Evolutionary conservation across 2,113 vertebrate genomes (phyloP).

Genomic region (Arvicanthis niloticus): DNA sequence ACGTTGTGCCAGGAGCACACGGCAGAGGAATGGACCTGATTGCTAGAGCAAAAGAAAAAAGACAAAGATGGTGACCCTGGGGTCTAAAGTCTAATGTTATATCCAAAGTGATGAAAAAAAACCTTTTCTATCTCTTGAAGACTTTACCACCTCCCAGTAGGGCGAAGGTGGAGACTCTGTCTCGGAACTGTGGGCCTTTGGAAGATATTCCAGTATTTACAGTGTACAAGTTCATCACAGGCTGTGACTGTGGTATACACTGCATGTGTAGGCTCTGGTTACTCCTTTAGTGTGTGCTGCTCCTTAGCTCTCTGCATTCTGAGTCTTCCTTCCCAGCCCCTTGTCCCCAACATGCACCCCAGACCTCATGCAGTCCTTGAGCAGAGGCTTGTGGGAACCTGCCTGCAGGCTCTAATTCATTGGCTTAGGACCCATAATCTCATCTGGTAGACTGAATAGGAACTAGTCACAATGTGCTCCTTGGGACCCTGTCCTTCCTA

Average conservation of each 20-base stretch:
- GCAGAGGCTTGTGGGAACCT: background rate
- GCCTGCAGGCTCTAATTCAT: background rate
- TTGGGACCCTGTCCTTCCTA: too few species aligned
- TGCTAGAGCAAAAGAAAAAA: background rate
- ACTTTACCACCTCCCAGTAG: background rate
- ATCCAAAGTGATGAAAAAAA: too few species aligned
- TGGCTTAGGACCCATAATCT: background rate
- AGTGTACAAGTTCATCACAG: background rate
- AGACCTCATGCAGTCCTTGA: too few species aligned
- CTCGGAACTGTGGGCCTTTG: background rate
- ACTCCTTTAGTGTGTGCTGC: too few species aligned
- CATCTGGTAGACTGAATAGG: background rate
- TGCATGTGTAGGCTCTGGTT: background rate
- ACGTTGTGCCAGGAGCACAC: background rate
- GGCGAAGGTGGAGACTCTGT: background rate
- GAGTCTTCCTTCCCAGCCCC: background rate
- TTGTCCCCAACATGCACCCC: background rate
- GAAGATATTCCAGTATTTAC: too few species aligned
- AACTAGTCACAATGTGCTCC: rapidly evolving
- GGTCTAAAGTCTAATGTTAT: background rate
- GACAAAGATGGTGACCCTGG: too few species aligned
- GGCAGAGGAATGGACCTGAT: background rate
- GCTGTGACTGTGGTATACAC: too few species aligned
- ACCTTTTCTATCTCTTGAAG: background rate
- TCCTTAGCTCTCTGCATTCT: background rate